Base-by-base conservation (phyloP, 2,888 invertebrate species). In the Drosophila neoperkinsi region DNA sequence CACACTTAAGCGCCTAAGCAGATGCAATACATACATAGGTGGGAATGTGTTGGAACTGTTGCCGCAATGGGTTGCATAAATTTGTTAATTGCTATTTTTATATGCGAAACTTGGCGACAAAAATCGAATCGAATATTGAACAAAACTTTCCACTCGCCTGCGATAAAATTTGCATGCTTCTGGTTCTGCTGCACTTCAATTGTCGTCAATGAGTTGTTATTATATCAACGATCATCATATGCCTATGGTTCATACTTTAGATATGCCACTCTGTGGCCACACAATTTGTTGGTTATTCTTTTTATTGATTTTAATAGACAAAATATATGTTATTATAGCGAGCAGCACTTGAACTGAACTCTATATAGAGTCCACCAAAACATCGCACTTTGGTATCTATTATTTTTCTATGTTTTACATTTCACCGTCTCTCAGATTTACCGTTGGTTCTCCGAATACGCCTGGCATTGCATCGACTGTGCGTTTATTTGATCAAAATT, bases 61-160 rank as follows among this genome's bases (percentile, higher is more conserved):
- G 55, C 57, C 64, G 41, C 66, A 51, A 57, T 63, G 60, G 73
- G 63, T 86, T 86, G 88, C 90, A 90, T 90, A 90, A 88, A 90
- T 84, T 80, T 72, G 76, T 85, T 84, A 90, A 90, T 90, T 88
- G 78, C 85, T 90, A 90, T 85, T 90, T 89, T 78, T 84, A 84
- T 61, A 74, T 59, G 55, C 63, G 69, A 60, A 71, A 78, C 82
- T 79, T 74, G 81, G 64, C 79, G 65, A 84, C 76, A 36, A 58
- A 66, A 79, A 86, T 75, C 74, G 70, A 77, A 80, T 77, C 71
- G 74, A 77, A 80, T 67, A 79, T 73, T 72, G 64, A 69, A 72
- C 52, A 78, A 90, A 86, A 86, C 85, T 86, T 90, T 90, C 90
- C 85, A 84, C 85, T 90, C 52, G 88, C 77, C 82, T 75, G 62